Evolutionary conservation across 2,113 vertebrate species (phyloP).

Genomic region (Rhea pennata): DNA sequence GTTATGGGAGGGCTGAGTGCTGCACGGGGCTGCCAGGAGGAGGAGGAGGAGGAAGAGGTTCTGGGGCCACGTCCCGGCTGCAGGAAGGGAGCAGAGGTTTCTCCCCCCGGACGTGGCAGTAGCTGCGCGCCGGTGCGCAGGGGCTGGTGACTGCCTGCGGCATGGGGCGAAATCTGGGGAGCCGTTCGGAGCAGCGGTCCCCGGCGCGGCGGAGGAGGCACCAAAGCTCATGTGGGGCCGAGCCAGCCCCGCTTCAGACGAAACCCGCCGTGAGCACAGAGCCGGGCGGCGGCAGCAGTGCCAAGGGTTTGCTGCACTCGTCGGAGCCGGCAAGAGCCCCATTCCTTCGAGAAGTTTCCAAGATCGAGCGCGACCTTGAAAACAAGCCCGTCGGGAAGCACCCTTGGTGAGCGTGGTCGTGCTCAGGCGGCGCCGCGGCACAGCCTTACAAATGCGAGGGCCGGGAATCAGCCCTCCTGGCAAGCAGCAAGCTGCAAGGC

Average conservation of each 20-base stretch:
- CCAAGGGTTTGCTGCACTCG: accelerated
- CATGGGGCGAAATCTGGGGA: accelerated
- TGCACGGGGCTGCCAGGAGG: too few relatives aligned
- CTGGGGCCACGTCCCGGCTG: too few relatives aligned
- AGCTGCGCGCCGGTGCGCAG: accelerated
- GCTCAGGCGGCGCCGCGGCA: accelerated
- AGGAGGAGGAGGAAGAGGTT: too few relatives aligned
- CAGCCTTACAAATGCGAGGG: neutral
- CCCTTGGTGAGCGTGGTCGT: accelerated
- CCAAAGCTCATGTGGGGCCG: too few relatives aligned
- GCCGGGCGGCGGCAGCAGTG: neutral
- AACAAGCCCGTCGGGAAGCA: neutral
- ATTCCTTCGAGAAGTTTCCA: neutral
- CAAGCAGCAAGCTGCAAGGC: neutral
- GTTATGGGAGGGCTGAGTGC: accelerated
- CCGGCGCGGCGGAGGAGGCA: neutral
- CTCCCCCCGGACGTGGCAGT: accelerated
- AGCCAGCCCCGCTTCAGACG: too few relatives aligned
- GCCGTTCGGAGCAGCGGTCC: accelerated
- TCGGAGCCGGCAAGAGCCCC: accelerated
- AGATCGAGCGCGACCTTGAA: accelerated
- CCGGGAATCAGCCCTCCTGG: neutral
- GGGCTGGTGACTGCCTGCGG: neutral
- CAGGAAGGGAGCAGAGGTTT: neutral
- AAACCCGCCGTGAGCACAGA: neutral